Percentiles rank a stretch among this genome's conserved stretches.
Evolutionary conservation across 2,888 invertebrate genomes (phyloP).

Genomic region (Crepidodera aurea): DNA sequence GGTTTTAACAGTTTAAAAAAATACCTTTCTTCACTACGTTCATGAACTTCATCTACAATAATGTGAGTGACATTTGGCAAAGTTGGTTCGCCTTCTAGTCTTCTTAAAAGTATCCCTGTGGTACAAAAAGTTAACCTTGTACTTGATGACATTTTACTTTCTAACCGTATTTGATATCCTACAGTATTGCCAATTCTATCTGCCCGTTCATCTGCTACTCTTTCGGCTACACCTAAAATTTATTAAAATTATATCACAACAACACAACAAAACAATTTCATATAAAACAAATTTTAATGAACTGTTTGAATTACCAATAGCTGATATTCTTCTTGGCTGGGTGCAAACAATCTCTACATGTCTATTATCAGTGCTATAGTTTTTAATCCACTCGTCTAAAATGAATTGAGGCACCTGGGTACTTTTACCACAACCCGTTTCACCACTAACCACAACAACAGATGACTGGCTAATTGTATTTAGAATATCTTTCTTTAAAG

Average conservation of each 20-base stretch:
- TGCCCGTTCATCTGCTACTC: slow-evolving; percentile 86
- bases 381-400: slow-evolving; percentile 83
- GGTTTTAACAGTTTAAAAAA: too few relatives aligned
- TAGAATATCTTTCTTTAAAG: slow-evolving; percentile 73
- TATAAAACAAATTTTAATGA: too few relatives aligned
- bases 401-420: slow-evolving; percentile 95
- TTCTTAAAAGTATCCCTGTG: slow-evolving; percentile 86
- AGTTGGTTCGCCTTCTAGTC: slow-evolving; percentile 81
- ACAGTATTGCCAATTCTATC: slow-evolving; percentile 77
- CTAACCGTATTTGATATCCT: slow-evolving; percentile 79
- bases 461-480: slow-evolving; percentile 67
- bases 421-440: slow-evolving; percentile 86
- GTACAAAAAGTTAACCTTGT: slow-evolving; percentile 93
- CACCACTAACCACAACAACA: slow-evolving; percentile 79
- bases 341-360: slow-evolving; percentile 90
- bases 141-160: slow-evolving; percentile 77
- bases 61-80: slow-evolving; percentile 82
- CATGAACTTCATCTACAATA: slow-evolving; percentile 92
- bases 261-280: too few relatives aligned
- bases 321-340: slow-evolving; percentile 90
- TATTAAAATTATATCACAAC: too few relatives aligned
- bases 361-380: slow-evolving; percentile 63
- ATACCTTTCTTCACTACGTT: slow-evolving; percentile 83
- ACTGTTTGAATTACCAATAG: slow-evolving; percentile 77
- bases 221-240: slow-evolving; percentile 78